Evolutionary conservation across 2,888 invertebrate genomes (phyloP).

Genomic region (Lamellibrachia columna): DNA sequence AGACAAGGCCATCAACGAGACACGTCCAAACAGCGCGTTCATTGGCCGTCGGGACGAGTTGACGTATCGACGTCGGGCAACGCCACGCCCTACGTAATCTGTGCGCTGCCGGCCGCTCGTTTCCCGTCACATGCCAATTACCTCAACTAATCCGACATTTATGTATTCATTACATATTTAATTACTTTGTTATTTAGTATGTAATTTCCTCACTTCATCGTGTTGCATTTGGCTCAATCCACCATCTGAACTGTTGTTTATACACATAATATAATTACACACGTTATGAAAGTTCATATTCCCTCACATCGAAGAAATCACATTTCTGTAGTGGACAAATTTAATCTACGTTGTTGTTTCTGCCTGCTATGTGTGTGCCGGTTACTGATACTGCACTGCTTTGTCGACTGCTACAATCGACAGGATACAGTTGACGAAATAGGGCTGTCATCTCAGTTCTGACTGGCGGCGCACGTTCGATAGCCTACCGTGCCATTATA

Average conservation of each 20-base stretch:
- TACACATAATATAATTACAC: constrained; percentile 22
- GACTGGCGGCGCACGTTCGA: neutral
- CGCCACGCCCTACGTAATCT: neutral
- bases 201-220: neutral
- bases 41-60: neutral
- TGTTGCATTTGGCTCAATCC: neutral
- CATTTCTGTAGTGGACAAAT: too few relatives aligned
- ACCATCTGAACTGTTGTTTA: constrained; percentile 18
- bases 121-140: neutral
- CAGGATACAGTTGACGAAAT: too few relatives aligned
- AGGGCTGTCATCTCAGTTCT: neutral
- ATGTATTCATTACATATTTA: neutral
- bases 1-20: neutral
- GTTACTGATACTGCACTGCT: too few relatives aligned
- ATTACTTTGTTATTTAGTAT: neutral
- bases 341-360: too few relatives aligned
- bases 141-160: neutral
- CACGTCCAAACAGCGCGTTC: neutral
- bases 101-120: neutral
- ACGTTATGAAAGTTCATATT: too few relatives aligned
- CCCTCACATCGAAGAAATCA: too few relatives aligned
- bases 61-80: neutral
- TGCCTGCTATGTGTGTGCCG: too few relatives aligned
- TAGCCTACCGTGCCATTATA: neutral
- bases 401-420: too few relatives aligned